These are phyloP conservation scores for Strigamia transsilvanica DNA, from an alignment of 2,888 invertebrate genomes.

Conservation along the genomic window DNA sequence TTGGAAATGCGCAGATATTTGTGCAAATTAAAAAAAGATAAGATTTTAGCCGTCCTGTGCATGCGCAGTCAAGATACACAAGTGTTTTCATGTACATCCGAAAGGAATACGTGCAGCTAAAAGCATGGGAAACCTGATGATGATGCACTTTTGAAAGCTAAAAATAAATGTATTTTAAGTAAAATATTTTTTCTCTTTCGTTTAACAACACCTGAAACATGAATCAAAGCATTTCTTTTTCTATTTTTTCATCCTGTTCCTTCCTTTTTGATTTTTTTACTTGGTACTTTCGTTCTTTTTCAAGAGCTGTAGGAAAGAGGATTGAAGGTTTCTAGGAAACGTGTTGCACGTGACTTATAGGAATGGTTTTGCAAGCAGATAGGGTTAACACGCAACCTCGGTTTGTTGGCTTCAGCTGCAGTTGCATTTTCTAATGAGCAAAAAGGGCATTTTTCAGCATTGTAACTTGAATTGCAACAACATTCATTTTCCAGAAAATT, in stretches of 20 bases:
- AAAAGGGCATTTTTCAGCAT: too few relatives aligned
- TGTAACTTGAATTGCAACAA: neutral
- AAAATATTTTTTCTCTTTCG: too few relatives aligned
- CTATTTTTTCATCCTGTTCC: neutral
- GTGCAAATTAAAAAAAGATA: too few relatives aligned
- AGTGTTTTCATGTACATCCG: too few relatives aligned
- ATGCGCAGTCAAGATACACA: too few relatives aligned
- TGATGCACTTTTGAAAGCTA: too few relatives aligned
- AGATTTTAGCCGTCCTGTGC: too few relatives aligned
- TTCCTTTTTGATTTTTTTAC: neutral
- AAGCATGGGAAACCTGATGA: too few relatives aligned
- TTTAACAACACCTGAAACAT: neutral
- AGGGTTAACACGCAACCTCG: neutral
- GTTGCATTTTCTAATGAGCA: slow-evolving; percentile 13
- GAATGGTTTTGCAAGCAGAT: neutral
- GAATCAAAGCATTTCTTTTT: neutral
- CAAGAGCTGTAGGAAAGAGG: neutral
- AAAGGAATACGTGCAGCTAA: too few relatives aligned
- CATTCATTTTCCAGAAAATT: neutral
- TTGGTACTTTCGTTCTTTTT: neutral
- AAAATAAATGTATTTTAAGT: too few relatives aligned
- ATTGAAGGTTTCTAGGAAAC: slow-evolving; percentile 26
- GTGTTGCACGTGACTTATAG: slow-evolving; percentile 21
- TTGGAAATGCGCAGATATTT: too few relatives aligned
- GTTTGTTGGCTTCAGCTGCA: neutral